Base-by-base conservation (phyloP, 2,888 invertebrate species). In the Thymelicus acteon region DNA sequence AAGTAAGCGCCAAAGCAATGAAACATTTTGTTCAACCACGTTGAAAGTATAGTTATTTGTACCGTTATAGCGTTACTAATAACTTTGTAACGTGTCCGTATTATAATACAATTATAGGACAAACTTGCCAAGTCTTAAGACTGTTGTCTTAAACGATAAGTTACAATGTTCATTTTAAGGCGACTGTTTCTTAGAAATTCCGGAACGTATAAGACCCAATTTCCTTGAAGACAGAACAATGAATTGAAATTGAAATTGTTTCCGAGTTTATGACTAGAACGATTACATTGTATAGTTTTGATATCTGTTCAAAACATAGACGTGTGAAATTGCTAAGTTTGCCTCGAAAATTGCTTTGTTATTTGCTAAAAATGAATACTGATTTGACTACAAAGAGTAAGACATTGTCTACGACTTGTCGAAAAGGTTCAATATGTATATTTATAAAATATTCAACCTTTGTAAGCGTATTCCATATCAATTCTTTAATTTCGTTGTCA, bases 51-150 rank as follows among this genome's bases (percentile, higher is more conserved):
- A 44, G 49, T 49, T 15, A 54, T 7, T 2, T 19, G 4, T 54
- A 24, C 8, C 24, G 8, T 10, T 24, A 24, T 24, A 54, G 8
- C n/a, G n/a, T n/a, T n/a, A 54, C 24, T 24, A 24, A 19, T 19
- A 19, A 19, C 54, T 54, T 24, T 19, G 54, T 6, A 54, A 54
- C 19, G 24, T 10, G 24, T 24, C 24, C 54, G 24, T 10, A 24
- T 54, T 24, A 54, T 24, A 24, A 54, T 54, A 54, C 24, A 54
- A 62, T 54, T 47, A 15, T 44, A 62, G 60, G 58, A 73, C 68
- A 72, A 72, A 72, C 54, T 68, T 60, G 52, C 52, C n/a, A 68
- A 67, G 67, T 65, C 69, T 70, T 64, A 63, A 67, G 72, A 60
- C 67, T 69, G 64, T 60, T 49, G 52, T 49, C 64, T 62, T 72